Evolutionary conservation across 2,888 invertebrate species (phyloP).

Genomic region (Apamea crenata): DNA sequence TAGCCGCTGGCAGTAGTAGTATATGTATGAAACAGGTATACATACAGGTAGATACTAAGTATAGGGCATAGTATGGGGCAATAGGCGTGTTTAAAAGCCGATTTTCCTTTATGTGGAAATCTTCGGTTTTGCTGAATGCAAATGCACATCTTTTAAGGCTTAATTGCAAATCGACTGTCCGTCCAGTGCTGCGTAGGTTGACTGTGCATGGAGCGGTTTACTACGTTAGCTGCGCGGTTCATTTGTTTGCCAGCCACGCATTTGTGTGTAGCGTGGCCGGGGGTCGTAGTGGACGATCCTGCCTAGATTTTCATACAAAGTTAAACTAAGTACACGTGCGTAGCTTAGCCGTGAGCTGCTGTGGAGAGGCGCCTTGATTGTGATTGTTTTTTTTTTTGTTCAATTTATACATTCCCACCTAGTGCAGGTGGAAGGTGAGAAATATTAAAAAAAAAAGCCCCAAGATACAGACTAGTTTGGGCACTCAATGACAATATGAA

Average conservation of each 20-base stretch:
- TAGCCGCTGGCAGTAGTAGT: not conserved
- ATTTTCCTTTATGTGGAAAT: slow-evolving; percentile 39
- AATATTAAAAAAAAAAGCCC: too few relatives aligned
- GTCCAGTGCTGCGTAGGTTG: not conserved
- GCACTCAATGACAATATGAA: too few relatives aligned
- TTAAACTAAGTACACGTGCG: not conserved
- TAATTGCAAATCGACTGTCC: not conserved
- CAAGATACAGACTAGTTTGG: too few relatives aligned
- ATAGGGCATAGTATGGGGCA: not conserved
- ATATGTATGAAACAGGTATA: slow-evolving; percentile 1
- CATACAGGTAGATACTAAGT: not conserved
- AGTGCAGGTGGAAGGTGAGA: not conserved
- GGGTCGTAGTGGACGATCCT: not conserved
- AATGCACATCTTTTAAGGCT: not conserved
- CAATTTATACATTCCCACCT: not conserved
- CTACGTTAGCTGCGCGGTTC: not conserved
- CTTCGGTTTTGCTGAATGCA: not conserved
- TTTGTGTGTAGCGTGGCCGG: not conserved
- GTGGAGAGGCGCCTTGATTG: too few relatives aligned
- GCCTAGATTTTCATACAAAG: not conserved
- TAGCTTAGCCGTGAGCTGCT: not conserved
- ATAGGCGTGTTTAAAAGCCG: slow-evolving; percentile 18
- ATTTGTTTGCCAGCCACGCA: not conserved
- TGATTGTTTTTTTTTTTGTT: not conserved
- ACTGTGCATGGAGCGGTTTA: not conserved